Evolutionary conservation across 2,113 vertebrate species (phyloP).

Genomic region (Hoplias malabaricus): DNA sequence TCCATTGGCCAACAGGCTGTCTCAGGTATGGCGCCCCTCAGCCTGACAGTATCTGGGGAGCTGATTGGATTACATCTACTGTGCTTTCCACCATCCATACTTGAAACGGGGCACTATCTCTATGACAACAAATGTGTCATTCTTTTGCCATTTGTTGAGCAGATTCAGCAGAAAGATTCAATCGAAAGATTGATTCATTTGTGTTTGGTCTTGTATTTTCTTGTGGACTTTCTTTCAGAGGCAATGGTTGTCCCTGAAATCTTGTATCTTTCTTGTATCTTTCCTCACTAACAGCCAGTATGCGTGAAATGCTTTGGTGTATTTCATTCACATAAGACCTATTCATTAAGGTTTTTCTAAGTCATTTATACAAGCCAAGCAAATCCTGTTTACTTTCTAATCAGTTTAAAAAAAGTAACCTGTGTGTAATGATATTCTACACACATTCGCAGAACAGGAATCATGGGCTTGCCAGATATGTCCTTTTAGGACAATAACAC

Average conservation of each 20-base stretch:
- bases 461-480: background rate
- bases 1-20: constrained; percentile 54
- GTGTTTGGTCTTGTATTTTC: background rate
- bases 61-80: constrained; percentile 45
- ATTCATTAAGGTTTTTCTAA: background rate
- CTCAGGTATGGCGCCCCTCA: constrained; percentile 64
- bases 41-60: constrained; percentile 59
- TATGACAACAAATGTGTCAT: constrained; percentile 56
- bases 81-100: constrained; percentile 54
- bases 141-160: constrained; percentile 56
- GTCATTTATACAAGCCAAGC: background rate
- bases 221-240: background rate
- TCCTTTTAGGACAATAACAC: background rate
- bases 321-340: background rate
- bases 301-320: background rate
- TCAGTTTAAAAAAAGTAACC: background rate
- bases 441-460: background rate
- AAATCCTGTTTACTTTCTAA: background rate
- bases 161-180: background rate
- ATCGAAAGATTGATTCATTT: background rate
- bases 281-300: constrained; percentile 1
- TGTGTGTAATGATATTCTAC: background rate
- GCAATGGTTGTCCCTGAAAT: background rate
- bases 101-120: constrained; percentile 44
- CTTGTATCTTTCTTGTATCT: background rate